phyloP scores from a whole-genome alignment of 37 sponge, comb jelly and placozoan genomes.

The Theonella swinhoei region DNA sequence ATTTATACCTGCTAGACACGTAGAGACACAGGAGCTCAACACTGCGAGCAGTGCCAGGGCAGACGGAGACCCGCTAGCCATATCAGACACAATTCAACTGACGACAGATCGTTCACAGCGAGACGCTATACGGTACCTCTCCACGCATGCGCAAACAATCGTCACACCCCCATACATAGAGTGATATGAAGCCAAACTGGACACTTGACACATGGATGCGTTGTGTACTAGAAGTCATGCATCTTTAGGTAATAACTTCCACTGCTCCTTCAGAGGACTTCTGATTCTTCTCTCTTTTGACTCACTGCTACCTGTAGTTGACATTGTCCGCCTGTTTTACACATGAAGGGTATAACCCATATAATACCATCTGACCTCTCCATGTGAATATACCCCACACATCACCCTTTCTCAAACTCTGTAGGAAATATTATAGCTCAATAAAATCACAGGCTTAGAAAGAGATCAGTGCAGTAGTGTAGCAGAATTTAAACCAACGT shows the following conservation, averaged over 20 bases:
- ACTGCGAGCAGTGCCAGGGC: background rate
- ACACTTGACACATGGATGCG: too few species aligned
- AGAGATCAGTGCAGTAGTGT: too few species aligned
- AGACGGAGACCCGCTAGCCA: too few species aligned
- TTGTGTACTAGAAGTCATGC: too few species aligned
- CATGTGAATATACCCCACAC: constrained; percentile 13
- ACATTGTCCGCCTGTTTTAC: background rate
- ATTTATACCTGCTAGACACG: background rate
- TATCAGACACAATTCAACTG: too few species aligned
- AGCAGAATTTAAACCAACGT: too few species aligned
- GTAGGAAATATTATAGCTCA: background rate
- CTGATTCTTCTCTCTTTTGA: constrained; percentile 2
- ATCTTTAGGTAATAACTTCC: constrained; percentile 23
- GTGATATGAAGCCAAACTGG: too few species aligned
- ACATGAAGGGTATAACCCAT: background rate
- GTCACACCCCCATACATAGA: too few species aligned
- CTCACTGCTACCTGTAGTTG: background rate
- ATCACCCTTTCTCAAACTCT: constrained; percentile 11
- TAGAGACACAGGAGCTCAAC: background rate
- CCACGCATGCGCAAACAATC: background rate
- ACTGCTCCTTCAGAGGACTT: constrained; percentile 23
- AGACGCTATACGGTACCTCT: too few species aligned
- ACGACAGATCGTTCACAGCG: too few species aligned
- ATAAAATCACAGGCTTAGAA: too few species aligned
- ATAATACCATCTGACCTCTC: constrained; percentile 3